Percentiles rank a stretch among this genome's conserved stretches.
Evolutionary conservation across 2,888 invertebrate species (phyloP).

Genomic region (Eupithecia abbreviata): DNA sequence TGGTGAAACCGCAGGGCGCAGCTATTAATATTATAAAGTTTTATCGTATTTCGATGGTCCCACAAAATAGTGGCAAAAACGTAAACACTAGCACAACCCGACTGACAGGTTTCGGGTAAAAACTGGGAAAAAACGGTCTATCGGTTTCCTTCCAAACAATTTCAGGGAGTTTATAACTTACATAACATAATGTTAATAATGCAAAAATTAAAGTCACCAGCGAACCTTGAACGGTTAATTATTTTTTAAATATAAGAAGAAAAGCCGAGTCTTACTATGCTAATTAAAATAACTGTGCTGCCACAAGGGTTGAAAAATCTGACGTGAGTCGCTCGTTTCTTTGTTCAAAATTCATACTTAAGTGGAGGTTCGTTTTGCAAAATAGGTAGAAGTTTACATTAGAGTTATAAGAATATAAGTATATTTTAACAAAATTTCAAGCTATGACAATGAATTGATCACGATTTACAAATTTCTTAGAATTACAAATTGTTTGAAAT

Average conservation of each 20-base stretch:
- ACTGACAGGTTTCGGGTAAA: neutral
- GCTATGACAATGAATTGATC: constrained; percentile 41
- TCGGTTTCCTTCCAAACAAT: constrained; percentile 18
- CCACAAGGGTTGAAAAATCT: neutral
- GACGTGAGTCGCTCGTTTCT: neutral
- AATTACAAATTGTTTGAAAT: constrained; percentile 61
- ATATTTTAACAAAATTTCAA: neutral
- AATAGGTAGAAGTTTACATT: neutral
- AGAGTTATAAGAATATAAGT: too few relatives aligned
- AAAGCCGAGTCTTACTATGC: neutral
- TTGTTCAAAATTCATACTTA: neutral
- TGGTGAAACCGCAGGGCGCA: too few relatives aligned
- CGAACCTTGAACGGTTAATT: constrained; percentile 12
- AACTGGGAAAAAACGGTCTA: neutral
- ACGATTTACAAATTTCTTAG: constrained; percentile 56
- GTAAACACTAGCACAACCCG: neutral
- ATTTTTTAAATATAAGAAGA: neutral
- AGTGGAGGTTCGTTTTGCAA: neutral
- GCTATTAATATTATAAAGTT: neutral
- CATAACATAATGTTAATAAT: neutral
- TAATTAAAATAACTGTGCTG: neutral
- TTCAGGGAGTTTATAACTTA: constrained; percentile 13
- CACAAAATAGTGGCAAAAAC: neutral
- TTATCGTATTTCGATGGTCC: neutral
- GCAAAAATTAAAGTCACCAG: neutral